Percentiles rank a stretch among this genome's conserved stretches.
Evolutionary conservation across 2,113 vertebrate species (phyloP).

Genomic region (Mormyrus iriodes): DNA sequence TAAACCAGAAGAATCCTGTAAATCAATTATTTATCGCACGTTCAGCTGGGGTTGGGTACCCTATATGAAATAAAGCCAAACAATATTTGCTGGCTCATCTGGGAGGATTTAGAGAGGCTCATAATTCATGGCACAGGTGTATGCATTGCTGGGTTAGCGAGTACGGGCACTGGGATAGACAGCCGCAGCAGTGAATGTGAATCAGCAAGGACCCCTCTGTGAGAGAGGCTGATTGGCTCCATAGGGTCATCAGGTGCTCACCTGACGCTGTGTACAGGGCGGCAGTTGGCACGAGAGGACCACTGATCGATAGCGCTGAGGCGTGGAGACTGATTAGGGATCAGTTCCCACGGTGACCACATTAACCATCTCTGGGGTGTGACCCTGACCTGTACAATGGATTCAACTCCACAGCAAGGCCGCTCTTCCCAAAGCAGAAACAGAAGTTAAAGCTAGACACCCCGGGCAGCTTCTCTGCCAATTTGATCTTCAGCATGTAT

Average conservation of each 20-base stretch:
- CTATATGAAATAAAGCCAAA: constrained; percentile 2
- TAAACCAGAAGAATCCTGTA: not conserved
- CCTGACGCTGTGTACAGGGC: constrained; percentile 57
- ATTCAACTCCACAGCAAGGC: constrained; percentile 59
- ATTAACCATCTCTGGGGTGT: constrained; percentile 71
- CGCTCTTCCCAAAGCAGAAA: constrained; percentile 44
- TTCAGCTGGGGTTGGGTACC: constrained; percentile 13
- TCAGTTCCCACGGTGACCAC: constrained; percentile 73
- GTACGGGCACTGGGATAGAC: constrained; percentile 2
- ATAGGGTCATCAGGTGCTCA: constrained; percentile 49
- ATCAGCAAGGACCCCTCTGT: constrained; percentile 12
- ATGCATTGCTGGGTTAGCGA: constrained; percentile 9
- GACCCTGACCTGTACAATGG: constrained; percentile 69
- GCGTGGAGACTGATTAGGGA: constrained; percentile 83
- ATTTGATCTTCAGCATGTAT: not conserved
- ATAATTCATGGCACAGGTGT: constrained; percentile 29
- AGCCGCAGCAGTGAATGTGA: constrained; percentile 17
- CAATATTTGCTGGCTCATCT: not conserved
- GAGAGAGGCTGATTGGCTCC: constrained; percentile 34
- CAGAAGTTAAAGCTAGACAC: constrained; percentile 56
- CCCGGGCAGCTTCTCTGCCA: constrained; percentile 22
- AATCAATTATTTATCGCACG: constrained; percentile 21
- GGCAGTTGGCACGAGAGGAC: constrained; percentile 45
- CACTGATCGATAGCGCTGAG: constrained; percentile 71
- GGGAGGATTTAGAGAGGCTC: constrained; percentile 24